These are phyloP conservation scores for Desmophyllum pertusum DNA, from an alignment of 92 coral and sea anemone genomes.

Conservation along the genomic window DNA sequence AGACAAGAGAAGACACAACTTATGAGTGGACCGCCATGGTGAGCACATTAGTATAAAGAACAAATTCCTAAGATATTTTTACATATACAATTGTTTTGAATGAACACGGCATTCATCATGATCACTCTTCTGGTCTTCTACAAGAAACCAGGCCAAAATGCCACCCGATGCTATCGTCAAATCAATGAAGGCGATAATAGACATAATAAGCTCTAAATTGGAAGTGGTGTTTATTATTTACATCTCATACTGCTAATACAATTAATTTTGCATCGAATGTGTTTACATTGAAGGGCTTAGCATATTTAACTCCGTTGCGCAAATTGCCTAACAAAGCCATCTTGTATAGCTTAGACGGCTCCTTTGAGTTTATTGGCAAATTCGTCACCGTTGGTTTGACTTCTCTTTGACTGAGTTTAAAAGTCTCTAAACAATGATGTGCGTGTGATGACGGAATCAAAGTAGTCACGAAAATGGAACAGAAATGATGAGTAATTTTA, in stretches of 20 bases:
- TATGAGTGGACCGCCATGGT: constrained; percentile 33
- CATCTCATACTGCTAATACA: neutral
- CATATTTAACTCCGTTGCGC: neutral
- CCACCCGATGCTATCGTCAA: neutral
- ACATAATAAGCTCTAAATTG: neutral
- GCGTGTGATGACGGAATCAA: neutral
- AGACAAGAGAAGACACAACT: constrained; percentile 4
- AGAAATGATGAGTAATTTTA: neutral
- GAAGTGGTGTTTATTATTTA: neutral
- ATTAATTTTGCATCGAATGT: neutral
- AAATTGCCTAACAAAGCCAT: constrained; percentile 7
- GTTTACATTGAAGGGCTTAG: constrained; percentile 10
- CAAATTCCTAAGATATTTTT: neutral
- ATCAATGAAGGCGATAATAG: neutral
- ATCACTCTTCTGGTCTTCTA: neutral
- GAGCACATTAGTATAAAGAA: too few species aligned
- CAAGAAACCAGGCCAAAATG: neutral
- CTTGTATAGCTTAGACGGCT: neutral
- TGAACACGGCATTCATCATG: neutral
- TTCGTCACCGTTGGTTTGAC: constrained; percentile 1
- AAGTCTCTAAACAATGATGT: neutral
- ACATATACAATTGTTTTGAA: neutral
- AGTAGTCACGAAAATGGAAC: neutral
- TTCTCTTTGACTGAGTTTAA: neutral
- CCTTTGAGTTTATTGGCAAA: neutral